phyloP scores from a whole-genome alignment of 1,140 invertebrate species.

The Glossosoma conforme region DNA sequence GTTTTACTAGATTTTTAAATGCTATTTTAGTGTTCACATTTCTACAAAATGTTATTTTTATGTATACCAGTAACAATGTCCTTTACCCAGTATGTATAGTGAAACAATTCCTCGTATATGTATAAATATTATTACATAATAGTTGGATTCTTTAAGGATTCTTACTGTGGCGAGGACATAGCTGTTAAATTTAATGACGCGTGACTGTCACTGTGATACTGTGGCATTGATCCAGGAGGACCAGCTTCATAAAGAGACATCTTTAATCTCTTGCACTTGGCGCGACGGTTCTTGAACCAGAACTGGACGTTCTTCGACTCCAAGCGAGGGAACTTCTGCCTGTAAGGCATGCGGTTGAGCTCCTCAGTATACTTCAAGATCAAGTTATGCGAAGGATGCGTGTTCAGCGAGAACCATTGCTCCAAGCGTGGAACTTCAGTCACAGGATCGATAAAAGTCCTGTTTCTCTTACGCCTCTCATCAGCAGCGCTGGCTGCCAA shows the following conservation, averaged over 20 bases:
- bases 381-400: conserved; percentile 93
- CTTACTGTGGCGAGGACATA: too few relatives aligned
- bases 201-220: conserved; percentile 36
- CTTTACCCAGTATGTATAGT: not conserved
- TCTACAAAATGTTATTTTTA: too few relatives aligned
- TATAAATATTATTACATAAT: not conserved
- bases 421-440: conserved; percentile 95
- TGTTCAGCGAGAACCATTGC: conserved; percentile 96
- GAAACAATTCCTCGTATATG: not conserved
- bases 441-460: conserved; percentile 98
- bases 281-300: conserved; percentile 93
- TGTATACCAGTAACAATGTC: too few relatives aligned
- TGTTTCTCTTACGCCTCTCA: conserved; percentile 86
- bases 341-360: conserved; percentile 88
- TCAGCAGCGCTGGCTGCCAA: conserved; percentile 62
- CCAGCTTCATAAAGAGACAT: conserved; percentile 73
- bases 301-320: conserved; percentile 98
- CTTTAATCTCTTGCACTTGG: conserved; percentile 91
- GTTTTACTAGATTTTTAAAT: too few relatives aligned
- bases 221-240: conserved; percentile 38
- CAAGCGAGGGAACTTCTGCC: conserved; percentile 92
- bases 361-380: conserved; percentile 97
- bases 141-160: too few relatives aligned
- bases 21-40: too few relatives aligned
- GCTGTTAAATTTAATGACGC: too few relatives aligned